These are phyloP conservation scores for Temnothorax nylanderi DNA, from an alignment of 1,140 invertebrate genomes.

Conservation along the genomic window DNA sequence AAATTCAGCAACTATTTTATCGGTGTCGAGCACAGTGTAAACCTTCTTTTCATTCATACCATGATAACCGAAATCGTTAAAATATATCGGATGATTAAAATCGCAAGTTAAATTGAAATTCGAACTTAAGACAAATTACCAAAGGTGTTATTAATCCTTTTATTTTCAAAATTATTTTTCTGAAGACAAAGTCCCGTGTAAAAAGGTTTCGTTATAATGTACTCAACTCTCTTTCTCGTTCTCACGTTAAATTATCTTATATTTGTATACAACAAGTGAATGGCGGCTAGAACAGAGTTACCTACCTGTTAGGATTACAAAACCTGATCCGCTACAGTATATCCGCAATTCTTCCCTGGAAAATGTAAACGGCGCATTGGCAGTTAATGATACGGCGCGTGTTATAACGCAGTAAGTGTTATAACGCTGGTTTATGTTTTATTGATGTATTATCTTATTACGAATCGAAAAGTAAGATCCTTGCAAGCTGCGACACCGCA, in stretches of 20 bases:
- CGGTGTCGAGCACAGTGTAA: background rate
- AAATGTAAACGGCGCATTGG: conserved; percentile 34
- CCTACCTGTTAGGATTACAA: background rate
- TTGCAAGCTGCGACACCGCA: background rate
- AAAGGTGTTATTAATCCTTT: background rate
- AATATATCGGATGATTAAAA: background rate
- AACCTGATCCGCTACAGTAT: background rate
- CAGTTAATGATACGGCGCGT: conserved; percentile 27
- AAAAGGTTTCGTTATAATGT: background rate
- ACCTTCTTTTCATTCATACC: background rate
- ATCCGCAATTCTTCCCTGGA: conserved; percentile 15
- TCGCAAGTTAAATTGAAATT: background rate
- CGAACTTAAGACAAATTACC: background rate
- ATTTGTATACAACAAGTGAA: conserved; percentile 15
- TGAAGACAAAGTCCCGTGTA: background rate
- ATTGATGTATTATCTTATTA: background rate
- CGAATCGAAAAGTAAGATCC: conserved; percentile 11
- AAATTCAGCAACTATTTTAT: background rate
- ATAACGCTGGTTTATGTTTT: conserved; percentile 2
- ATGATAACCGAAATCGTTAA: background rate
- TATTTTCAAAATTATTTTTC: background rate
- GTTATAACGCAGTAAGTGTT: background rate
- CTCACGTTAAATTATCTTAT: background rate
- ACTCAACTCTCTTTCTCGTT: background rate
- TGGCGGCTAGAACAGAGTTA: background rate